Evolutionary conservation across 2,113 vertebrate species (phyloP).

Genomic region (Cryptotis parvus): DNA sequence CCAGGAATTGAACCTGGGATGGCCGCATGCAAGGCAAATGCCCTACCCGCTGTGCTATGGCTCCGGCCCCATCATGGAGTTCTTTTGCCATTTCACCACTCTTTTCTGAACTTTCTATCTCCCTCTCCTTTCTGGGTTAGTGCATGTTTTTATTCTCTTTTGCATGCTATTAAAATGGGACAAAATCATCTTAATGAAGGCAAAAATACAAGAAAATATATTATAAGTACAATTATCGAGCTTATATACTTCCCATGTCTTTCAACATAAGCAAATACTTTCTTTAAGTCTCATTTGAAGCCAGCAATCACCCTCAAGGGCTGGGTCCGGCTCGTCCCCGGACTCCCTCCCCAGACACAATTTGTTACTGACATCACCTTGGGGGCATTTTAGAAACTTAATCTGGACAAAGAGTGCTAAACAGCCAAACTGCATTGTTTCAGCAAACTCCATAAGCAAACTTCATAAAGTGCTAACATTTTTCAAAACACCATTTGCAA

Average conservation of each 20-base stretch:
- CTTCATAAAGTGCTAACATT: conserved; percentile 72
- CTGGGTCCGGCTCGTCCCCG: background rate
- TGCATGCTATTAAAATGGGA: conserved; percentile 35
- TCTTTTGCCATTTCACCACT: no score
- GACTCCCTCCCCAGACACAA: no score
- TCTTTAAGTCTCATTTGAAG: background rate
- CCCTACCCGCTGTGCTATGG: no score
- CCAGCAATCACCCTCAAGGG: background rate
- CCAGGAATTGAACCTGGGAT: no score
- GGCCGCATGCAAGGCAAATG: no score
- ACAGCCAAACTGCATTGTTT: conserved; percentile 72
- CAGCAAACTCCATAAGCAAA: conserved; percentile 56
- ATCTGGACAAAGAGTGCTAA: conserved; percentile 65
- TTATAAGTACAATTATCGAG: conserved; percentile 12
- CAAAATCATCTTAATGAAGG: conserved; percentile 37
- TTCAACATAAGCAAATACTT: background rate
- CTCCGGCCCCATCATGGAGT: no score
- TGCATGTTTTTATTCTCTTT: conserved; percentile 8
- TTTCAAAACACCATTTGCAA: conserved; percentile 77
- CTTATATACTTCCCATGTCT: background rate
- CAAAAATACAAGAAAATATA: conserved; percentile 16
- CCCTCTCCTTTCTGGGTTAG: background rate
- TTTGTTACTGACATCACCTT: background rate
- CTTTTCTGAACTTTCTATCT: conserved; percentile 25
- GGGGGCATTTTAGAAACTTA: background rate